These are phyloP conservation scores for Seira ritae DNA, from an alignment of 2,888 invertebrate genomes.

Conservation along the genomic window DNA sequence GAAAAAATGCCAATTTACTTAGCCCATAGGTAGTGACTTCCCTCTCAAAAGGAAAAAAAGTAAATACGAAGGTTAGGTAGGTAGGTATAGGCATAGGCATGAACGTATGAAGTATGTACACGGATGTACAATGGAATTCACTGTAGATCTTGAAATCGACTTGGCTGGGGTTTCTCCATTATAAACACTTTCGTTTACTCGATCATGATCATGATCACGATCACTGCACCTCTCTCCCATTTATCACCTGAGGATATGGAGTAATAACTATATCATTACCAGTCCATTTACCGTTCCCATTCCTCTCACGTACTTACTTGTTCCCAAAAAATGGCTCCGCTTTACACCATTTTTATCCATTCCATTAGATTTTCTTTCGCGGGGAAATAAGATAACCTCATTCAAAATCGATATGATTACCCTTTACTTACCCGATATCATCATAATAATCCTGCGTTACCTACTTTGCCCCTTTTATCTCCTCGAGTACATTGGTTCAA, in stretches of 20 bases:
- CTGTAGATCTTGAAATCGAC: not conserved
- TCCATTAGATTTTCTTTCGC: not conserved
- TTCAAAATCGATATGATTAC: slow-evolving; percentile 7
- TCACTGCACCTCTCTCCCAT: not conserved
- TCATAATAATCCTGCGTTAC: no score
- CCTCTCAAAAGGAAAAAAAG: not conserved
- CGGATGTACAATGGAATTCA: not conserved
- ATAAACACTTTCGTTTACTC: no score
- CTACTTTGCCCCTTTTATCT: no score
- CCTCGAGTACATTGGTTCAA: not conserved
- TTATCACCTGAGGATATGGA: not conserved
- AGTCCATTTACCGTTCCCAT: not conserved
- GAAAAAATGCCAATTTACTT: slow-evolving; percentile 1
- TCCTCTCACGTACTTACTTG: not conserved
- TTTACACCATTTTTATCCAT: not conserved
- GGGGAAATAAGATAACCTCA: not conserved
- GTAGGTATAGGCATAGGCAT: no score
- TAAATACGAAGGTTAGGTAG: no score
- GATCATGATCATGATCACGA: no score
- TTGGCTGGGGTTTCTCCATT: not conserved
- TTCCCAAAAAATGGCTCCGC: not conserved
- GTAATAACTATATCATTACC: slow-evolving; percentile 7
- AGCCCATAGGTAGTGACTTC: not conserved
- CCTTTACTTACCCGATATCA: no score
- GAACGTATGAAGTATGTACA: no score